Conservation (phyloP, 1,140 invertebrate species). For the Drosophila subpulchrella region DNA sequence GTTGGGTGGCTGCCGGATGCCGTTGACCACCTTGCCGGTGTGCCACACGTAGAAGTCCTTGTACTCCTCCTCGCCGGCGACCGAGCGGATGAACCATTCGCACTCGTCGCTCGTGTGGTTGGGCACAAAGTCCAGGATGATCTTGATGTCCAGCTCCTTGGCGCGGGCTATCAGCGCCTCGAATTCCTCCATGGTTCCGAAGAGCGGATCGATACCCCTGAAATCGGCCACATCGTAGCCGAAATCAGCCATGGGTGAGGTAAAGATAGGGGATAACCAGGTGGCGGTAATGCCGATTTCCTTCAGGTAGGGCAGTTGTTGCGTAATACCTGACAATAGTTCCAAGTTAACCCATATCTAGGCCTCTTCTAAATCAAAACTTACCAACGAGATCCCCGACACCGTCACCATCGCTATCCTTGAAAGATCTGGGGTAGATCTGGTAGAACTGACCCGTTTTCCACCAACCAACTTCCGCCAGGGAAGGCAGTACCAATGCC, state of each 20-base stretch:
- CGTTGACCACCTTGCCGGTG: slow-evolving; percentile 85
- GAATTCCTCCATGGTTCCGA: slow-evolving; percentile 91
- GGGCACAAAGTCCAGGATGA: slow-evolving; percentile 94
- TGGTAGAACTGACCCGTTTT: slow-evolving; percentile 90
- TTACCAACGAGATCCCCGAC: slow-evolving; percentile 90
- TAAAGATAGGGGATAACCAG: slow-evolving; percentile 88
- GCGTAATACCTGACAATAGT: slow-evolving; percentile 86
- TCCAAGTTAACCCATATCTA: rapidly evolving
- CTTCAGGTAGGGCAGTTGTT: slow-evolving; percentile 88
- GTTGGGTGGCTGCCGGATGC: slow-evolving; percentile 86
- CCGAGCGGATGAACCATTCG: slow-evolving; percentile 89
- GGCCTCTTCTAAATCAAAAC: rapidly evolving
- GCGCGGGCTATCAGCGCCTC: slow-evolving; percentile 87
- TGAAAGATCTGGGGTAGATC: slow-evolving; percentile 92
- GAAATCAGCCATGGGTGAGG: slow-evolving; percentile 87
- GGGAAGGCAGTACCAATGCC: slow-evolving; percentile 50
- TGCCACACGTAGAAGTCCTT: slow-evolving; percentile 90
- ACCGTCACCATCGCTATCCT: slow-evolving; percentile 91
- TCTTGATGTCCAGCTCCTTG: slow-evolving; percentile 87
- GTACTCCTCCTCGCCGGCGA: slow-evolving; percentile 86
- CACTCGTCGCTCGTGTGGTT: slow-evolving; percentile 92
- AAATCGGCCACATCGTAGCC: slow-evolving; percentile 90
- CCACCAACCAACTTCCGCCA: slow-evolving; percentile 88
- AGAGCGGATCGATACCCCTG: slow-evolving; percentile 87
- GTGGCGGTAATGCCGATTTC: slow-evolving; percentile 88